Evolutionary conservation across 2,888 invertebrate genomes (phyloP).

Genomic region (Gisinianus flammeolus): DNA sequence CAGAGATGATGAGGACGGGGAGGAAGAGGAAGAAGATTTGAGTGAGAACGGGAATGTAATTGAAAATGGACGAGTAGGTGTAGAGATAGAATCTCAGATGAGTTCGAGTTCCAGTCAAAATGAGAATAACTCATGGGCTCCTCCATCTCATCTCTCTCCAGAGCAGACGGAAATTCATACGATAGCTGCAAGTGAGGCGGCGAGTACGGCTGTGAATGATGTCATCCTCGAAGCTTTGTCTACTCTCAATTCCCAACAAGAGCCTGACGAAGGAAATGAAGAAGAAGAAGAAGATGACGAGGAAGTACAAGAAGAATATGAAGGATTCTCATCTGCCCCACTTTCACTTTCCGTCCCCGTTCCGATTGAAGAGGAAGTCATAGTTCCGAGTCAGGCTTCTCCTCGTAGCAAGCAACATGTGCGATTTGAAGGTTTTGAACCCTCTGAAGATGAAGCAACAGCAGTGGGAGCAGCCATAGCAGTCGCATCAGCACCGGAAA

Average conservation of each 20-base stretch:
- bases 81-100: too few species aligned
- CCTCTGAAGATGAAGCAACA: background rate
- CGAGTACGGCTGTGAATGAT: constrained; percentile 48
- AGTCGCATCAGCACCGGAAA: background rate
- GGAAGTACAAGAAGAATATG: background rate
- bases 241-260: constrained; percentile 48
- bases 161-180: background rate
- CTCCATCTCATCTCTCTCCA: background rate
- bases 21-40: constrained; percentile 19
- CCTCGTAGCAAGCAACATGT: constrained; percentile 28
- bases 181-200: constrained; percentile 10
- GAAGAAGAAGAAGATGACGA: constrained; percentile 28
- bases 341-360: background rate
- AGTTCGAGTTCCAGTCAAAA: background rate
- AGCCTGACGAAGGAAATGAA: constrained; percentile 11
- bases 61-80: background rate
- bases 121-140: background rate
- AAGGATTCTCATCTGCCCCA: background rate
- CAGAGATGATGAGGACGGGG: background rate
- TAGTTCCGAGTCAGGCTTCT: background rate
- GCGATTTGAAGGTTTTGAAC: constrained; percentile 19
- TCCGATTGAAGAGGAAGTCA: background rate
- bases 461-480: background rate
- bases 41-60: background rate
- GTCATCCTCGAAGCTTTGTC: constrained; percentile 55